These are phyloP conservation scores for Orthonevra nobilis DNA, from an alignment of 2,888 invertebrate species.

Conservation along the genomic window DNA sequence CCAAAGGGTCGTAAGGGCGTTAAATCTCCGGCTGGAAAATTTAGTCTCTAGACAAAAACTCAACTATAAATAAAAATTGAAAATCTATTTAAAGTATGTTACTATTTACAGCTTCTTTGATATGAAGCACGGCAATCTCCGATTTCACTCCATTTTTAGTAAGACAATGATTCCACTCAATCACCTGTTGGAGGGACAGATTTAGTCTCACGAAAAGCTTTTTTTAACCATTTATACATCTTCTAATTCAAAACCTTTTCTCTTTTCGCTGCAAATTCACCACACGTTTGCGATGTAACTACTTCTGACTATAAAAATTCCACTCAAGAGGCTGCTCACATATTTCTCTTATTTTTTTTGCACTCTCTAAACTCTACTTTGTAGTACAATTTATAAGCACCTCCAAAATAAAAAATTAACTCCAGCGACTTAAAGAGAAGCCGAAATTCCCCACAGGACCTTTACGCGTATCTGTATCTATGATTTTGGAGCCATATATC, in stretches of 20 bases:
- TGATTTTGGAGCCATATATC: constrained; percentile 12
- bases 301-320: neutral
- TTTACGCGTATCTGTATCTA: constrained; percentile 21
- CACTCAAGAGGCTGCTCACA: constrained; percentile 35
- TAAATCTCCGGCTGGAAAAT: too few relatives aligned
- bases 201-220: too few relatives aligned
- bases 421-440: constrained; percentile 15
- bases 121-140: neutral
- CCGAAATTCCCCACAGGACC: constrained; percentile 58
- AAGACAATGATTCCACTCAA: constrained; percentile 28
- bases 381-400: constrained; percentile 9
- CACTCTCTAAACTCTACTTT: constrained; percentile 18
- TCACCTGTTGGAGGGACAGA: constrained; percentile 67
- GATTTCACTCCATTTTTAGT: neutral
- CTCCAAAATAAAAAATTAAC: neutral
- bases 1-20: too few relatives aligned
- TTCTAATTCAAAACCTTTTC: neutral
- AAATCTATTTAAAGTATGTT: too few relatives aligned
- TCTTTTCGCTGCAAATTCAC: constrained; percentile 48
- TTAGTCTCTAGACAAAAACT: too few relatives aligned
- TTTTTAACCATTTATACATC: too few relatives aligned
- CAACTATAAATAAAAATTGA: too few relatives aligned
- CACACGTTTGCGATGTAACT: too few relatives aligned
- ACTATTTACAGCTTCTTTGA: too few relatives aligned
- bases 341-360: neutral